Base-by-base conservation (phyloP, 2,888 invertebrate species). In the Spialia ferax region DNA sequence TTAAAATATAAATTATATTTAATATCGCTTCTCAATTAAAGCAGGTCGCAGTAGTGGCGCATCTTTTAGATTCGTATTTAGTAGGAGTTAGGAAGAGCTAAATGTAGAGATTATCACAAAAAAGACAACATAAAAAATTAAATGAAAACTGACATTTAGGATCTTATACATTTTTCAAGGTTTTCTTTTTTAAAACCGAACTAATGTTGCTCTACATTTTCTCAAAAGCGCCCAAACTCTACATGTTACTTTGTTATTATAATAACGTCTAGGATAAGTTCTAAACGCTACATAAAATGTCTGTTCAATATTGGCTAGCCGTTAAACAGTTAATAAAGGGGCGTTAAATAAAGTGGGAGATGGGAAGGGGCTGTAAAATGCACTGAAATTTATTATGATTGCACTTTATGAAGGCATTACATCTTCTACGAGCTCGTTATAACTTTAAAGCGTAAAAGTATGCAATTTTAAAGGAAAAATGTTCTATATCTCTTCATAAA, bases 351-450 rank as follows among this genome's bases (percentile, higher is more conserved):
- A 63, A 65, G 69, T 22, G 38, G 32, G 45, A 50, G 55, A 26
- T 35, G 55, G 48, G 56, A 2, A 15, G 62, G 59, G 23, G 52
- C 54, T 54, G 55, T 60, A 56, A 64, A 60, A 55, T 54, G 63
- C 55, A 48, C 48, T 61, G 57, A 62, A 61, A 56, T 56, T 56
- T 67, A 67, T 67, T 61, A 67, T 67, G 48, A 67, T 67, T 75
- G 72, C 72, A 71, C 71, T 64, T 81, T 82, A 83, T 81, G 81
- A 82, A 74, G 70, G 71, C 70, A 73, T 66, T 82, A 85, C 85
- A 83, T 85, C 85, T 83, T 85, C 86, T 83, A 83, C 69, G 57
- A 50, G 48, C 15, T 32, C 45, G 48, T 48, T 64, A 64, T 48
- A 22, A 57, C 32, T 57, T 64, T 71, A 57, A 56, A 48, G 55